A percentile compares a stretch with the other conserved stretches of the same genome.
phyloP scores from a whole-genome alignment of 2,888 invertebrate species.

The Cylindroiulus punctatus region DNA sequence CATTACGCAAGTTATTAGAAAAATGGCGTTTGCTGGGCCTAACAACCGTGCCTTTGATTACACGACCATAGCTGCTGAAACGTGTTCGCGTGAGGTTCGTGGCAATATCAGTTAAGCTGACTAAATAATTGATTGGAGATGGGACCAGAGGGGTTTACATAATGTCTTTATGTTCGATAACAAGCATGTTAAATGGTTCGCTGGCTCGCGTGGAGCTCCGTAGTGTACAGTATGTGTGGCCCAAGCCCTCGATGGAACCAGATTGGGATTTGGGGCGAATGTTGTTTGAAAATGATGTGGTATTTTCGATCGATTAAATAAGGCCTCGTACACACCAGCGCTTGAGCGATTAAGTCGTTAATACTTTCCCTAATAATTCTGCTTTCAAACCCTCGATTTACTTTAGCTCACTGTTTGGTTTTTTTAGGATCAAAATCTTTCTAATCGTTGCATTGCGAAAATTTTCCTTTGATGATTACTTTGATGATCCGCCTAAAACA shows the following conservation, averaged over 20 bases:
- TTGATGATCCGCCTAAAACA: too few relatives aligned
- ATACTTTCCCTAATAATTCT: too few relatives aligned
- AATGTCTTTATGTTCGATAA: conserved; percentile 29
- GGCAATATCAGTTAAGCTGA: conserved; percentile 21
- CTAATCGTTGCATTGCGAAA: too few relatives aligned
- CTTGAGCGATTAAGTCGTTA: too few relatives aligned
- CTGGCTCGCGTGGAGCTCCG: not conserved
- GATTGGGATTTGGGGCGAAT: too few relatives aligned
- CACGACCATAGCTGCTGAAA: not conserved
- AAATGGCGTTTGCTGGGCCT: not conserved
- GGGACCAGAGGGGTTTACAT: conserved; percentile 29
- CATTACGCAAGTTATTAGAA: conserved; percentile 24
- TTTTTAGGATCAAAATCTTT: too few relatives aligned
- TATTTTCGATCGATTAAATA: too few relatives aligned
- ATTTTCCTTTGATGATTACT: too few relatives aligned
- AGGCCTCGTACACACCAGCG: too few relatives aligned
- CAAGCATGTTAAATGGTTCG: conserved; percentile 20
- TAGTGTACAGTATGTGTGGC: not conserved
- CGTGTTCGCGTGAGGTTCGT: not conserved
- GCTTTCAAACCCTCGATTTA: too few relatives aligned
- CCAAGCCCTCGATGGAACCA: not conserved
- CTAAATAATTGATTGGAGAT: conserved; percentile 34
- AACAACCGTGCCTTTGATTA: conserved; percentile 1
- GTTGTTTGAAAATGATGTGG: too few relatives aligned
- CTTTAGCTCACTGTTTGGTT: too few relatives aligned